Evolutionary conservation across 2,888 invertebrate genomes (phyloP).

Genomic region (Hermaeophaga mercurialis): DNA sequence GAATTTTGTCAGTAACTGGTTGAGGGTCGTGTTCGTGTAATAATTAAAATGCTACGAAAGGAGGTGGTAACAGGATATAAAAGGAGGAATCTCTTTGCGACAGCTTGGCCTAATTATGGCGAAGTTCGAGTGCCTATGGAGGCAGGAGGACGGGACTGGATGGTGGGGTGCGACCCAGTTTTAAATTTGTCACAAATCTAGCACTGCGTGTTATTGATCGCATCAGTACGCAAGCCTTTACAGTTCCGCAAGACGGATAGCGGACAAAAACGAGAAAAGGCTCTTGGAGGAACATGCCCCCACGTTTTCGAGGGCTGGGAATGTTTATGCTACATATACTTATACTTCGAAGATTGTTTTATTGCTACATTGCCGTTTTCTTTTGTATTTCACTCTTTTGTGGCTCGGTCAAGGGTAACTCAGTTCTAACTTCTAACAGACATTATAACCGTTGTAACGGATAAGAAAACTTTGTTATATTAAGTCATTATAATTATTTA

Average conservation of each 20-base stretch:
- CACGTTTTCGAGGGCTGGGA: neutral
- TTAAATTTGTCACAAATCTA: conserved; percentile 46
- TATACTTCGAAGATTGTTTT: too few relatives aligned
- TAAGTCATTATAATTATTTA: too few relatives aligned
- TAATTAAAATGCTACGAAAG: neutral
- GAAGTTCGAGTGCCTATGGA: neutral
- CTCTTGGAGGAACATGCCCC: neutral
- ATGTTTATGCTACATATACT: too few relatives aligned
- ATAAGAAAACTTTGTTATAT: too few relatives aligned
- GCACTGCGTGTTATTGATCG: conserved; percentile 52
- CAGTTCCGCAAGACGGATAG: conserved; percentile 29
- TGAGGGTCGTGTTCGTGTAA: too few relatives aligned
- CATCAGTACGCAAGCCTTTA: conserved; percentile 48
- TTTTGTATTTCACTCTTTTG: too few relatives aligned
- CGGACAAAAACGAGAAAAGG: neutral
- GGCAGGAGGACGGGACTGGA: conserved; percentile 20
- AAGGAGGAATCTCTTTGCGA: conserved; percentile 14
- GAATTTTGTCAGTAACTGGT: too few relatives aligned
- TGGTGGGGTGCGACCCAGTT: conserved; percentile 50
- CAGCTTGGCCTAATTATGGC: conserved; percentile 21
- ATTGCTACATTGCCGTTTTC: too few relatives aligned
- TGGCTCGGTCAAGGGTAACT: too few relatives aligned
- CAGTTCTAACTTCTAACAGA: too few relatives aligned
- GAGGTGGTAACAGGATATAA: neutral
- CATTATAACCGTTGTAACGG: too few relatives aligned